Evolutionary conservation across 2,113 vertebrate species (phyloP).

Genomic region (Taxidea taxus): DNA sequence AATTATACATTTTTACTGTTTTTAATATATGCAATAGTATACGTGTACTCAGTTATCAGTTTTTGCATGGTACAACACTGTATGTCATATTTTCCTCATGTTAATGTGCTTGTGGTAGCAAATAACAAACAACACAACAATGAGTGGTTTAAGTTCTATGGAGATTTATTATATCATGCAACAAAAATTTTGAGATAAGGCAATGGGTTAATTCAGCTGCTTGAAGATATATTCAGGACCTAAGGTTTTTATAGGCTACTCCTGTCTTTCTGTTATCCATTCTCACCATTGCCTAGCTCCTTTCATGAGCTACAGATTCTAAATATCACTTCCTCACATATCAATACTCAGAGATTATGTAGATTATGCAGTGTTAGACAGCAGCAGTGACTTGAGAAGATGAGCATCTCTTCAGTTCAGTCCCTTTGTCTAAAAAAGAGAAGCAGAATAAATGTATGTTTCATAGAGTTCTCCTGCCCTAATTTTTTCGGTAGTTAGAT

Average conservation of each 20-base stretch:
- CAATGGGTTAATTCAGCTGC: background rate
- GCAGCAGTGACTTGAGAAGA: background rate
- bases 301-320: background rate
- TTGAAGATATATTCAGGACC: background rate
- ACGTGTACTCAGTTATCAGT: background rate
- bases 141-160: background rate
- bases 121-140: background rate
- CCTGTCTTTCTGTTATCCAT: background rate
- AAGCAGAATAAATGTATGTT: background rate
- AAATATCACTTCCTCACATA: background rate
- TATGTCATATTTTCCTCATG: background rate
- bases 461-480: background rate
- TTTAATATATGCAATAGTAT: background rate
- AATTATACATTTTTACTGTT: background rate
- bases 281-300: background rate
- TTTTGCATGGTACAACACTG: background rate
- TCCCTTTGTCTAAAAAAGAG: background rate
- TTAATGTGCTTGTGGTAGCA: background rate
- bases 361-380: background rate
- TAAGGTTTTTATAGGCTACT: background rate
- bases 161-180: background rate
- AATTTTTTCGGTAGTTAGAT: background rate
- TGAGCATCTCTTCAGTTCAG: background rate
- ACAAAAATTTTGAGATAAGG: background rate
- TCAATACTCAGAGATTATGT: background rate